Percentiles rank a stretch among this genome's conserved stretches.
Conservation (phyloP, 2,113 vertebrate species). For the Meles meles region DNA sequence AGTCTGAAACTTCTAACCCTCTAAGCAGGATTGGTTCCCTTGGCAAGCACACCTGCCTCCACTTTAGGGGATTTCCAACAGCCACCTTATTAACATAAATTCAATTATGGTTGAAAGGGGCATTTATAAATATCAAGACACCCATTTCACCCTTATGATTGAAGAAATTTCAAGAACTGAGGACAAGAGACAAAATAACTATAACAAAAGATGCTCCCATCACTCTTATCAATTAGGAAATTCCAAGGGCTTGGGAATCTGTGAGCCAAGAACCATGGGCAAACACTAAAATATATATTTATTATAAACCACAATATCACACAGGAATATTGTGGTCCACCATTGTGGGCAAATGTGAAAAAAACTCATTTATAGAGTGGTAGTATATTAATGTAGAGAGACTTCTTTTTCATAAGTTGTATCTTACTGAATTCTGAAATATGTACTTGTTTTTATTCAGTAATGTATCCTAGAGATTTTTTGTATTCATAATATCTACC, state of each 20-base stretch:
- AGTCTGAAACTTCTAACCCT: not conserved
- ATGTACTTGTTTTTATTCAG: not conserved
- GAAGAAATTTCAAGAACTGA: not conserved
- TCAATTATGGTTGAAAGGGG: not conserved
- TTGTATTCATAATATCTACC: not conserved
- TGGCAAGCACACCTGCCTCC: not conserved
- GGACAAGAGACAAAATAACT: not conserved
- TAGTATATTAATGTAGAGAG: not conserved
- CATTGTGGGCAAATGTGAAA: not conserved
- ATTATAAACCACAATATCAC: not conserved
- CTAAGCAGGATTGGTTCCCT: not conserved
- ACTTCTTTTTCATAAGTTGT: not conserved
- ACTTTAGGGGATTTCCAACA: not conserved
- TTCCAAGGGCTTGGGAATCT: not conserved
- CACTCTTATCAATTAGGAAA: not conserved
- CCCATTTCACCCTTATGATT: not conserved
- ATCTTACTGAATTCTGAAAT: not conserved
- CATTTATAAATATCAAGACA: not conserved
- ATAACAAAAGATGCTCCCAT: not conserved
- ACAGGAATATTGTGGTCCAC: not conserved
- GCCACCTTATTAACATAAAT: not conserved
- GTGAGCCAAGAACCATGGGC: not conserved
- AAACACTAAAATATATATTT: not conserved
- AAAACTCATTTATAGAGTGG: not conserved
- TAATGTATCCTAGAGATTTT: not conserved